These are phyloP conservation scores for Steinernema scapterisci DNA, from an alignment of 2,888 invertebrate genomes.

Conservation along the genomic window DNA sequence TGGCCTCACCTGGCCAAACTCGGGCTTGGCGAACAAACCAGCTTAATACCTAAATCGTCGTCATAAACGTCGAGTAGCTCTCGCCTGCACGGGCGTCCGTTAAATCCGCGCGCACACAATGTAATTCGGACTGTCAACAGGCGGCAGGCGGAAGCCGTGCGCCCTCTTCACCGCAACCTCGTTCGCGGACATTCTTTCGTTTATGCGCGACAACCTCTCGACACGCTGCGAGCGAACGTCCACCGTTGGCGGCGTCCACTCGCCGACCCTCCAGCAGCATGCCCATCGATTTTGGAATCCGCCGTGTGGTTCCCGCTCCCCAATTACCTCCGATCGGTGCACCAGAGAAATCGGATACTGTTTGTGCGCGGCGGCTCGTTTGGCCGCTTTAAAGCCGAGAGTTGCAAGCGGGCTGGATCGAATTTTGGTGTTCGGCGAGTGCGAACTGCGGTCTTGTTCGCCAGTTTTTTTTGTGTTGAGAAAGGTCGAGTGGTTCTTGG, in stretches of 20 bases:
- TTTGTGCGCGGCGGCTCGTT: not conserved
- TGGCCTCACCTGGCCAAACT: too few relatives aligned
- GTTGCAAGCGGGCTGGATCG: not conserved
- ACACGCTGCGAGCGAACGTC: not conserved
- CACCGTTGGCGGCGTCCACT: not conserved
- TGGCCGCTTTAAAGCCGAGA: not conserved
- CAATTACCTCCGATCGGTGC: not conserved
- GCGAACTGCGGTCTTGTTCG: slow-evolving; percentile 1
- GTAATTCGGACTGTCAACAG: slow-evolving; percentile 29
- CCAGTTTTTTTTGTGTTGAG: not conserved
- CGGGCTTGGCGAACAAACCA: too few relatives aligned
- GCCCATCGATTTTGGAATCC: not conserved
- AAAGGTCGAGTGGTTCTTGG: not conserved
- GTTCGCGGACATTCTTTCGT: slow-evolving; percentile 9
- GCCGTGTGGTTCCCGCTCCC: not conserved
- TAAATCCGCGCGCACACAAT: slow-evolving; percentile 22
- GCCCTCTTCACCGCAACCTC: not conserved
- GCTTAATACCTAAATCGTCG: too few relatives aligned
- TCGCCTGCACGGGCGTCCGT: not conserved
- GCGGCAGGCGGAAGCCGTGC: slow-evolving; percentile 22
- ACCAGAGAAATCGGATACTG: not conserved
- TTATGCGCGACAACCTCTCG: slow-evolving; percentile 18
- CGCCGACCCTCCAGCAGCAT: not conserved
- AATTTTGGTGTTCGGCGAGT: not conserved
- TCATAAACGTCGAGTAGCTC: too few relatives aligned